Percentiles rank a stretch among this genome's conserved stretches.
Conservation (phyloP, 2,113 vertebrate species). For the Hippocampus abdominalis region DNA sequence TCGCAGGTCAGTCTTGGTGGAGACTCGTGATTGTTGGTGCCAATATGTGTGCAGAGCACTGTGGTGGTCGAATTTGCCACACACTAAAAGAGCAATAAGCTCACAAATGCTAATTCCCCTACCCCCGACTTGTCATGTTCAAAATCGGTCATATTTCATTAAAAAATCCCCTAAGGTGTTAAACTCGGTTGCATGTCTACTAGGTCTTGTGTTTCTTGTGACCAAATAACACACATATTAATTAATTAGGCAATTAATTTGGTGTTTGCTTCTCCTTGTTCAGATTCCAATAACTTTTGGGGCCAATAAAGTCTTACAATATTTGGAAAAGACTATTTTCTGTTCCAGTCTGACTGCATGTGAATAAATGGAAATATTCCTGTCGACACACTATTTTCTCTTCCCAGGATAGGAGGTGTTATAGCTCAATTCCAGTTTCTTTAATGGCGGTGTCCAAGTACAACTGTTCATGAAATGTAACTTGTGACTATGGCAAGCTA, state of each 20-base stretch:
- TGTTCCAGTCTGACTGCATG: not conserved
- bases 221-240: not conserved
- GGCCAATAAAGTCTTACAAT: not conserved
- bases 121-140: too few relatives aligned
- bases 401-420: not conserved
- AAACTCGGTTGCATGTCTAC: too few relatives aligned
- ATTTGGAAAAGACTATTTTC: not conserved
- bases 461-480: not conserved
- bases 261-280: too few relatives aligned
- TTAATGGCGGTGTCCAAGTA: not conserved
- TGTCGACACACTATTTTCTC: not conserved
- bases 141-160: too few relatives aligned
- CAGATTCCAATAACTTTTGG: not conserved
- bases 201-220: too few relatives aligned
- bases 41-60: too few relatives aligned
- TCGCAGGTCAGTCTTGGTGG: too few relatives aligned
- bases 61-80: too few relatives aligned
- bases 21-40: too few relatives aligned
- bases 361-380: not conserved
- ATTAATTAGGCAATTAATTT: not conserved
- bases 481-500: not conserved
- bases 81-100: too few relatives aligned
- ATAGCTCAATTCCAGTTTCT: not conserved
- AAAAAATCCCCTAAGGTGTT: too few relatives aligned
- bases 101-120: too few relatives aligned